Base-by-base conservation (phyloP, 2,113 vertebrate genomes). In the Tachycineta bicolor region DNA sequence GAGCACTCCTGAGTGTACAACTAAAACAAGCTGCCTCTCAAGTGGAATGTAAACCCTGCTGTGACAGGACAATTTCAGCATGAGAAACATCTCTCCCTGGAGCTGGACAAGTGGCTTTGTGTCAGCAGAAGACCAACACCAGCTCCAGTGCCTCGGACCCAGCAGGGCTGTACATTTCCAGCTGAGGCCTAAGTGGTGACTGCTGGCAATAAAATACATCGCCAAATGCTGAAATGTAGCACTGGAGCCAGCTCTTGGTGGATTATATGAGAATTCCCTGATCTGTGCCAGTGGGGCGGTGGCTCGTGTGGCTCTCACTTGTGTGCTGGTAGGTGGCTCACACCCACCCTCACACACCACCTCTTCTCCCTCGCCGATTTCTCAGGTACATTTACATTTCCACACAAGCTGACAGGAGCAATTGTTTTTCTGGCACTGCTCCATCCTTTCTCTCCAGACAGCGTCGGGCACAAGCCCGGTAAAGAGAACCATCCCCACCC, bases 241-340 rank as follows among this genome's bases (percentile, higher is more conserved):
- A 55, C 3, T 59, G 63, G 10, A 81, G 26, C 7, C 25, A 58
- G 1, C 28, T 74, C 33, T 55, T 53, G 25, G 25, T 16, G 14
- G 15, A 75, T n/a, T 65, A 19, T 14, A 52, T 21, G 8, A 46
- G 29, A 87, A 59, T 14, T 22, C 29, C 29, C 13, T 0, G 5
- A 6, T 10, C 14, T 34, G 9, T 1, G 2, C 12, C 7, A 28
- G 29, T 21, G 49, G 44, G 7, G 29, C 7, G 20, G 17, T 46
- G 19, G 68, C 22, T 56, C 4, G 0, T 8, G 39, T 2, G 7
- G 43, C 55, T 83, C 23, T 21, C 1, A 1, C 33, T 50, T 63
- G 74, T 4, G 12, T 12, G 10, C 34, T 1, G 2, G 49, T 33
- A 59, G n/a, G 15, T 15, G 19, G 62, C 49, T 86, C 49, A 21